Evolutionary conservation across 2,797 vertebrate genomes (phyloP), one percentile per base, ranked within the genome.

Genomic region (Chrosomus eos): DNA sequence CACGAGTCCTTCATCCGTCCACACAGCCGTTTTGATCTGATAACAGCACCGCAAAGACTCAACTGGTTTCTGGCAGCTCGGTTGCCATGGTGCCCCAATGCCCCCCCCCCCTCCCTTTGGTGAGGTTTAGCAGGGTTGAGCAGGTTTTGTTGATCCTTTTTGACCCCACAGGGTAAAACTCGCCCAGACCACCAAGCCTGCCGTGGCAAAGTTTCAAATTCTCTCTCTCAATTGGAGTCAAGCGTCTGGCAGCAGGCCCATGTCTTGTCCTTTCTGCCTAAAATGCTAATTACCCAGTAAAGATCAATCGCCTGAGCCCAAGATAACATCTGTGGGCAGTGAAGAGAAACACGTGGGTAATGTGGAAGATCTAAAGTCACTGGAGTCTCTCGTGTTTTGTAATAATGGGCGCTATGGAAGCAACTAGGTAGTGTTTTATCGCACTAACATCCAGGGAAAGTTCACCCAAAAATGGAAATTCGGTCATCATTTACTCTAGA

Each of bases 111-210:
- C 14, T 48, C 60, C 75, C 62, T 75, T 66, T 28, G 70, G 48
- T 86, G 51, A 88, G 85, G 85, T 86, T 84, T 82, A 74, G 58
- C 79, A 18, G 74, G 74, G 85, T 85, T 85, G 86, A 85, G 72
- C 70, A 45, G 72, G 70, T 88, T 79, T 40, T 85, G 75, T 88
- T 74, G 71, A 73, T 76, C 80, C 80, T 80, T 45, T 73, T 58
- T 82, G 60, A 72, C 66, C 51, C 70, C 77, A 36, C 43, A 70
- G 83, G 75, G 75, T 62, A 60, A 16, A 80, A 45, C 75, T 80
- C 9, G 2, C 64, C 36, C 83, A 6, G 76, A 85, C 83, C 83
- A 72, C 83, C 76, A 80, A 79, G 83, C 76, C 76, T 80, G 83
- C 28, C 14, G 1, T 64, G 83, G 83, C 83, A 80, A 79, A 60